These are phyloP conservation scores for Polypedilum pembai DNA, from an alignment of 1,140 invertebrate species.

Conservation along the genomic window DNA sequence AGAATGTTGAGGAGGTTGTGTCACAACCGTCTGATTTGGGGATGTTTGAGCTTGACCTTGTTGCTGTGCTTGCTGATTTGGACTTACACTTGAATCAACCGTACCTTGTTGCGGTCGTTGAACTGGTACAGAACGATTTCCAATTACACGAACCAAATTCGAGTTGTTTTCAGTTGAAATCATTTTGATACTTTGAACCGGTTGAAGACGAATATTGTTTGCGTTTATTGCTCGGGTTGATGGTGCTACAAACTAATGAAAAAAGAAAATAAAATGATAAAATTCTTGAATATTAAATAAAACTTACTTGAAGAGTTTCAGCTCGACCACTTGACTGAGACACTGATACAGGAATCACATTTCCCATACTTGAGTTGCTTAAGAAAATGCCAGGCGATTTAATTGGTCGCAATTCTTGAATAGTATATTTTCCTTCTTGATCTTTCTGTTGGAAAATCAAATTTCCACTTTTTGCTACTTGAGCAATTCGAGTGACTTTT, in stretches of 20 bases:
- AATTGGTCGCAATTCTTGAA: slow-evolving; percentile 58
- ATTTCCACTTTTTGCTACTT: slow-evolving; percentile 38
- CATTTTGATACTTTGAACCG: not conserved
- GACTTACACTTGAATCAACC: not conserved
- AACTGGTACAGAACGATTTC: not conserved
- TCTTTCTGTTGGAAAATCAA: slow-evolving; percentile 48
- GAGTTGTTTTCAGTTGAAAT: slow-evolving; percentile 18
- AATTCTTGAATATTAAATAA: not conserved
- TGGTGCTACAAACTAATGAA: slow-evolving; percentile 16
- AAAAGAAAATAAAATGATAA: not conserved
- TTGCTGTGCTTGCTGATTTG: not conserved
- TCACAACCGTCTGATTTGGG: not conserved
- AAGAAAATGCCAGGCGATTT: slow-evolving; percentile 37
- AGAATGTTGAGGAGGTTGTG: slow-evolving; percentile 8
- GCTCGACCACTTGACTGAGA: slow-evolving; percentile 39
- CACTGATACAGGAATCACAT: slow-evolving; percentile 42
- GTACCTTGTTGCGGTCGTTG: not conserved
- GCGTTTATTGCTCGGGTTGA: not conserved
- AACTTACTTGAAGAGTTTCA: slow-evolving; percentile 42
- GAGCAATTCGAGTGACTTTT: slow-evolving; percentile 36
- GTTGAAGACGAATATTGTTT: not conserved
- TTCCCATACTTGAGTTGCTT: slow-evolving; percentile 41
- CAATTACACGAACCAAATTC: not conserved
- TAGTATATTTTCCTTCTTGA: slow-evolving; percentile 55
- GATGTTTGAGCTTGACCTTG: not conserved